Base-by-base conservation (phyloP, 2,888 invertebrate species). In the Tetragonisca angustula region DNA sequence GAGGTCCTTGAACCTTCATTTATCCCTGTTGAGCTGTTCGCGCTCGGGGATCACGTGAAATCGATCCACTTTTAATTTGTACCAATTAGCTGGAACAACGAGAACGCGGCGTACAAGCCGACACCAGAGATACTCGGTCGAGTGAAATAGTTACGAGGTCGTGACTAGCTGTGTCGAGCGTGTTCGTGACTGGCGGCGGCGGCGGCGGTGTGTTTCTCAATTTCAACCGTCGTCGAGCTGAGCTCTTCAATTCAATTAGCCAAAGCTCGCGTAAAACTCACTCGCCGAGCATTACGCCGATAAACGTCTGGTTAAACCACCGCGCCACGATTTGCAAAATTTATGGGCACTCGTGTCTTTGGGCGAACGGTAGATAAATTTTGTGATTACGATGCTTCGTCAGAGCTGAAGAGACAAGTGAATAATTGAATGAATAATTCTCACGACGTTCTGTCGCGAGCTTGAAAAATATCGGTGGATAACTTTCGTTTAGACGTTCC, bases 31-130 rank as follows among this genome's bases (percentile, higher is more conserved):
- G 43, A 43, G 11, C 43, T 67, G 65, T 56, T 71, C 50, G 32
- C 13, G 11, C 50, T 54, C 52, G 13, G 36, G 13, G 54, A 65
- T 67, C 52, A 56, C 52, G 56, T 49, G 71, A 72, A 50, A 67
- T 69, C 67, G 85, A 80, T 81, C 83, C 79, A 84, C 74, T 89
- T 89, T 87, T 82, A 81, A 88, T 89, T 82, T 62, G 83, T 85
- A 86, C 68, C 87, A 89, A 89, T 89, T 89, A 89, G 88, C 83
- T 4, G 80, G 65, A 80, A 87, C 83, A 85, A 88, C 77, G 79
- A 78, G 85, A 86, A 78, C 84, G 83, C 83, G 71, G 61, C 62
- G 61, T n/a, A 67, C 78, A 62, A 68, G 65, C 36, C 67, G 65
- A 54, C 70, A 54, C 56, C 64, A 56, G 56, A 59, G 27, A 43